These are phyloP conservation scores for Malacoraja senta DNA, from an alignment of 2,797 vertebrate genomes.

Conservation along the genomic window DNA sequence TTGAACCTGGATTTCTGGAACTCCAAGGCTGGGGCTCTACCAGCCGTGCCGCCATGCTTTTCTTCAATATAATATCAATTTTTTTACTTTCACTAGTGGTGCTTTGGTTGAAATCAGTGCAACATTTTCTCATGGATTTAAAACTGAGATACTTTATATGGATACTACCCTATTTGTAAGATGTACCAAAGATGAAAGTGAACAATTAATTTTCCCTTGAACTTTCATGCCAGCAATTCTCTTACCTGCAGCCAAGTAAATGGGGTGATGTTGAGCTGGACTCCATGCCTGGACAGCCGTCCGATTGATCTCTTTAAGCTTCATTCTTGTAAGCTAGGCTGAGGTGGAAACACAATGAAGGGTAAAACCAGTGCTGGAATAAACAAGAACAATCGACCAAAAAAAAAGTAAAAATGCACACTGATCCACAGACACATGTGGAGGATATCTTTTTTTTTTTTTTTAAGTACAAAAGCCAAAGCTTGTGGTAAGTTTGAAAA, in stretches of 20 bases:
- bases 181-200: background rate
- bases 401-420: background rate
- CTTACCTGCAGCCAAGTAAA: slow-evolving; percentile 87
- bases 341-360: background rate
- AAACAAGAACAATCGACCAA: background rate
- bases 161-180: background rate
- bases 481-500: background rate
- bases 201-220: background rate
- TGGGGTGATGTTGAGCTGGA: slow-evolving; percentile 83
- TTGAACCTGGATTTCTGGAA: no score
- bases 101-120: background rate
- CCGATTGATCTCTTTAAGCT: slow-evolving; percentile 89
- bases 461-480: no score
- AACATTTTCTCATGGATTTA: background rate
- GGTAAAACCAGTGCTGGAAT: background rate
- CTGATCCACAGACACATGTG: background rate
- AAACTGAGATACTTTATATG: background rate
- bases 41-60: no score
- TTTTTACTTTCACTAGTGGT: background rate
- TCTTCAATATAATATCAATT: background rate
- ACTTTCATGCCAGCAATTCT: background rate
- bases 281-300: slow-evolving; percentile 97
- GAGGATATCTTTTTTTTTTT: background rate
- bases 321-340: slow-evolving; percentile 69
- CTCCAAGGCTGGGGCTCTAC: no score